Conservation (phyloP, 2,113 vertebrate species). For the Phrynocephalus versicolor region DNA sequence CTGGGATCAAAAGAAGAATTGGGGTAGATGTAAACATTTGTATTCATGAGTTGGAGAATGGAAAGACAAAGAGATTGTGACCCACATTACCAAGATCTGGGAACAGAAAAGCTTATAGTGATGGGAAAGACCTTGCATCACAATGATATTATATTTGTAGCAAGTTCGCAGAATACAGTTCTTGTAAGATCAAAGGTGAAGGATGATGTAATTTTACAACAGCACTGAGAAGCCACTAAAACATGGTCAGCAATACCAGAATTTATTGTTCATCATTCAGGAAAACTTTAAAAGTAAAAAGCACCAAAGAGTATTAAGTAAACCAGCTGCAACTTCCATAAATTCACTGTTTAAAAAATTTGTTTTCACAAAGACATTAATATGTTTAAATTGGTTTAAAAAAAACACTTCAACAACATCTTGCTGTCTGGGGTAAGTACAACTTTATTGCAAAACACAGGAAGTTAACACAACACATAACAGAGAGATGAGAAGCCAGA, state of each 20-base stretch:
- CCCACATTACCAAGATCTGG: background rate
- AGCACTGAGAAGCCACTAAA: background rate
- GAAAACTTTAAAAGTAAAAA: conserved; percentile 48
- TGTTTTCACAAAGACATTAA: too few relatives aligned
- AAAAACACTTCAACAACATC: too few relatives aligned
- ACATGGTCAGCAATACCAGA: background rate
- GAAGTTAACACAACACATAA: too few relatives aligned
- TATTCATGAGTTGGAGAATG: background rate
- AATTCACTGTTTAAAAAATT: too few relatives aligned
- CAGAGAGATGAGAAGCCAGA: too few relatives aligned
- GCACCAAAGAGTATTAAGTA: conserved; percentile 61
- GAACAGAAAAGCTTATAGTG: background rate
- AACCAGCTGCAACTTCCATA: conserved; percentile 46
- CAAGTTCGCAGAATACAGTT: background rate
- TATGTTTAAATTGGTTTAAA: too few relatives aligned
- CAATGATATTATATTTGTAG: background rate
- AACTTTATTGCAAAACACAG: too few relatives aligned
- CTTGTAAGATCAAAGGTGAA: background rate
- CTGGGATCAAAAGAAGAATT: background rate
- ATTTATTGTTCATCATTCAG: background rate
- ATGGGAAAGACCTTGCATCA: background rate
- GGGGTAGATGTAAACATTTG: too few relatives aligned
- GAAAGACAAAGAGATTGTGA: background rate
- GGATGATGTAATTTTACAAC: background rate
- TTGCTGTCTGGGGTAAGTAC: too few relatives aligned